phyloP scores from a whole-genome alignment of 2,113 vertebrate species.

The Nothocercus julius region DNA sequence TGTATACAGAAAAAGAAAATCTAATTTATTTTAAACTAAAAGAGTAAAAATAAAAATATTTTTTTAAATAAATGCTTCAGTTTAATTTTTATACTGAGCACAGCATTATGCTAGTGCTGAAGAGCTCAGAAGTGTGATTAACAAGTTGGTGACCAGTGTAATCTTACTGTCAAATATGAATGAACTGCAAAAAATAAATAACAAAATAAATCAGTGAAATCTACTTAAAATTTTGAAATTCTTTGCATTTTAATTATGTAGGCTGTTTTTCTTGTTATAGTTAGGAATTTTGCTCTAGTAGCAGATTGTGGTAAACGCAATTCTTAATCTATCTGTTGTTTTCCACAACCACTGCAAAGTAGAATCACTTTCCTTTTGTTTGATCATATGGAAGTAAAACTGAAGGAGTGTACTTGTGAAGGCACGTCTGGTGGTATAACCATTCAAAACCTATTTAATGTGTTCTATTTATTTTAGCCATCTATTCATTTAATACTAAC shows the following conservation, averaged over 20 bases:
- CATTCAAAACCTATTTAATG: neutral
- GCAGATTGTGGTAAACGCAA: neutral
- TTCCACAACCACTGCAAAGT: neutral
- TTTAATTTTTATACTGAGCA: neutral
- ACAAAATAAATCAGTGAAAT: fast-evolving
- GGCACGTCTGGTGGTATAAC: neutral
- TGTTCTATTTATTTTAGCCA: neutral
- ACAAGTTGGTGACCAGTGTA: neutral
- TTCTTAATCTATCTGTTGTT: neutral
- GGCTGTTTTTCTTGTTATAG: neutral
- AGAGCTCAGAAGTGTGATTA: neutral
- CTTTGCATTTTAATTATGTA: neutral
- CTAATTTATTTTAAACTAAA: neutral
- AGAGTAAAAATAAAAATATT: neutral
- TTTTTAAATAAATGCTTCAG: neutral
- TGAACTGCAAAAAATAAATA: neutral
- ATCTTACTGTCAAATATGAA: neutral
- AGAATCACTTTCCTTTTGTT: neutral
- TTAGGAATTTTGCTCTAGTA: neutral
- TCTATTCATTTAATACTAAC: neutral
- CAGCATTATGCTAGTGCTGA: neutral
- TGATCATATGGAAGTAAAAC: neutral
- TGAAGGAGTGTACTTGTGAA: neutral
- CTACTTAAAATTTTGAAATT: neutral
- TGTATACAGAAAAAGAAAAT: neutral